Percentiles rank a stretch among this genome's conserved stretches.
These are phyloP conservation scores for Bagarius yarrelli DNA, from an alignment of 2,113 vertebrate genomes.

Conservation along the genomic window DNA sequence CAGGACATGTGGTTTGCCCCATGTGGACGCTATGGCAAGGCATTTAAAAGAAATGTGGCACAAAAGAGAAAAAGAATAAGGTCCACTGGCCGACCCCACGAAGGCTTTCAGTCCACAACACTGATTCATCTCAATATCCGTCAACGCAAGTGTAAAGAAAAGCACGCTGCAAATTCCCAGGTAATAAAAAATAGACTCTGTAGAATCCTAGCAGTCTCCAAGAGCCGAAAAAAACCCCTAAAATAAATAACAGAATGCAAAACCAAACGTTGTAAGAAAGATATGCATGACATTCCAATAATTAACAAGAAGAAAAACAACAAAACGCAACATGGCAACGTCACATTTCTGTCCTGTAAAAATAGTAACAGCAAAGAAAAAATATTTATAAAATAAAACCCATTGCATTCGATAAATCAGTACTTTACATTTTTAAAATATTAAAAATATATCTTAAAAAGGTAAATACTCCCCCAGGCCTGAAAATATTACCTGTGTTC, in stretches of 20 bases:
- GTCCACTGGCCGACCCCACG: constrained; percentile 41
- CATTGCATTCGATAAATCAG: constrained; percentile 66
- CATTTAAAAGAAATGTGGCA: constrained; percentile 52
- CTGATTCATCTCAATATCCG: constrained; percentile 55
- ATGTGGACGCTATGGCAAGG: constrained; percentile 59
- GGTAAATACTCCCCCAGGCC: constrained; percentile 62
- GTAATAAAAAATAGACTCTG: constrained; percentile 95
- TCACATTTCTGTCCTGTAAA: constrained; percentile 64
- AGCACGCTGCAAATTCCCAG: constrained; percentile 55
- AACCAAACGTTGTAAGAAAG: constrained; percentile 68
- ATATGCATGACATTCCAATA: constrained; percentile 70
- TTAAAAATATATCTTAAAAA: constrained; percentile 73
- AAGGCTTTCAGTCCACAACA: constrained; percentile 53
- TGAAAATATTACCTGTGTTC: constrained; percentile 69
- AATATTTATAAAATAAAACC: constrained; percentile 59
- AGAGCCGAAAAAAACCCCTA: constrained; percentile 64
- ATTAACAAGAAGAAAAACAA: constrained; percentile 58
- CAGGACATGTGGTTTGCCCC: constrained; percentile 36
- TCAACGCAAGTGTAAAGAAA: constrained; percentile 49
- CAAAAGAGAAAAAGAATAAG: constrained; percentile 31
- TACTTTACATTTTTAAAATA: constrained; percentile 68
- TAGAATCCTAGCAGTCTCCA: constrained; percentile 83
- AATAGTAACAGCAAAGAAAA: constrained; percentile 60
- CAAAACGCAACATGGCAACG: constrained; percentile 49
- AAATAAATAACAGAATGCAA: constrained; percentile 73